Evolutionary conservation across 2,797 vertebrate genomes (phyloP).

Genomic region (Spinus olivaceus): DNA sequence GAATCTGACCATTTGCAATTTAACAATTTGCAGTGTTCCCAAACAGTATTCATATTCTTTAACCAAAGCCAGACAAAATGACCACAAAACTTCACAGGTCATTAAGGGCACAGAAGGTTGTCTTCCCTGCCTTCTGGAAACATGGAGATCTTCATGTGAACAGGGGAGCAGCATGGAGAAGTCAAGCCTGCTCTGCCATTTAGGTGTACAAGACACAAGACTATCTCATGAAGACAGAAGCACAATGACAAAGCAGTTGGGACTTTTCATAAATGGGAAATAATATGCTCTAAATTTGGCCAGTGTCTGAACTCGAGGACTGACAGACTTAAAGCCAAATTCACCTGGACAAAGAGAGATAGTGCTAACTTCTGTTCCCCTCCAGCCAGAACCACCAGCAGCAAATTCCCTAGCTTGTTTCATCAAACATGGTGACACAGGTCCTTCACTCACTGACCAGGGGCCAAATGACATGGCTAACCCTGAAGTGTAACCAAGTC

Average conservation of each 20-base stretch:
- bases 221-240: background rate
- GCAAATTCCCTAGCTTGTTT: background rate
- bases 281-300: background rate
- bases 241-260: background rate
- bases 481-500: background rate
- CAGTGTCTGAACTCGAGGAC: background rate
- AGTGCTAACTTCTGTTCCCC: background rate
- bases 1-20: background rate
- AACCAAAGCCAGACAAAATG: background rate
- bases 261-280: background rate
- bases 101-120: background rate
- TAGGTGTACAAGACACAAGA: background rate
- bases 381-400: background rate
- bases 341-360: background rate
- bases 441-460: background rate
- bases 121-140: background rate
- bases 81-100: background rate
- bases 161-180: background rate
- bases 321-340: background rate
- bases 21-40: background rate
- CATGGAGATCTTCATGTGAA: rapidly evolving
- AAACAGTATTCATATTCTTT: background rate
- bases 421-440: background rate
- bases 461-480: background rate
- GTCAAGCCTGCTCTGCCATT: background rate